phyloP scores from a whole-genome alignment of 2,797 vertebrate species.

The Sebastes umbrosus region DNA sequence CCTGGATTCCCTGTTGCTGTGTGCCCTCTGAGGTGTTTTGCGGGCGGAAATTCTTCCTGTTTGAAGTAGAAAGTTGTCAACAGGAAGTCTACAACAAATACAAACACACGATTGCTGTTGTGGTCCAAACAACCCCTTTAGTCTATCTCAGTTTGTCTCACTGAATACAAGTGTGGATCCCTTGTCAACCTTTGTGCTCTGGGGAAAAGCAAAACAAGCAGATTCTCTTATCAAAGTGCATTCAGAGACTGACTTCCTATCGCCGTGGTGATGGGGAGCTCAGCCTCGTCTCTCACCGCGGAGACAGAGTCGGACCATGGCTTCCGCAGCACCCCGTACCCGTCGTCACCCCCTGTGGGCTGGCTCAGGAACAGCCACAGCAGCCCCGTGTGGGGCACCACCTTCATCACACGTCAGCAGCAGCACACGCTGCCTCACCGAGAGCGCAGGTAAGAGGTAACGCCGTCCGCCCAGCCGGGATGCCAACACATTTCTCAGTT shows the following conservation, averaged over 20 bases:
- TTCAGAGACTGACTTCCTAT: slow-evolving; percentile 21
- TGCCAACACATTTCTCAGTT: slow-evolving; percentile 15
- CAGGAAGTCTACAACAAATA: slow-evolving; percentile 17
- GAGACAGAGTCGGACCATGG: slow-evolving; percentile 97
- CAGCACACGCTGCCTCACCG: slow-evolving; percentile 86
- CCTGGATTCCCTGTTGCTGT: slow-evolving; percentile 20
- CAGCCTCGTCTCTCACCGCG: slow-evolving; percentile 93
- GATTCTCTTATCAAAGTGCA: neutral
- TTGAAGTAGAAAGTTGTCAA: slow-evolving; percentile 16
- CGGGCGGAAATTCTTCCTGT: neutral
- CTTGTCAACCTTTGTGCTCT: slow-evolving; percentile 7
- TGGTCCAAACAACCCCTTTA: slow-evolving; percentile 1
- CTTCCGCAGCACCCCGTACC: slow-evolving; percentile 86
- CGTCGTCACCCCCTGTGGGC: slow-evolving; percentile 86
- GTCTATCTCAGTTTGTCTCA: neutral
- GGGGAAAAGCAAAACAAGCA: slow-evolving; percentile 1
- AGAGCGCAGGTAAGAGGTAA: slow-evolving; percentile 91
- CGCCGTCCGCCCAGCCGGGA: neutral
- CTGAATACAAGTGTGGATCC: slow-evolving; percentile 23
- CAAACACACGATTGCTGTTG: slow-evolving; percentile 6
- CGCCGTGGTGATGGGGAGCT: slow-evolving; percentile 92
- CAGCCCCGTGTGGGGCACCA: slow-evolving; percentile 90
- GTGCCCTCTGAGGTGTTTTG: neutral
- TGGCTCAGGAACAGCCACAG: slow-evolving; percentile 93
- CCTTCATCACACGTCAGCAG: slow-evolving; percentile 91